Conservation (phyloP, 2,797 vertebrate genomes). For the Cossypha heuglini region DNA sequence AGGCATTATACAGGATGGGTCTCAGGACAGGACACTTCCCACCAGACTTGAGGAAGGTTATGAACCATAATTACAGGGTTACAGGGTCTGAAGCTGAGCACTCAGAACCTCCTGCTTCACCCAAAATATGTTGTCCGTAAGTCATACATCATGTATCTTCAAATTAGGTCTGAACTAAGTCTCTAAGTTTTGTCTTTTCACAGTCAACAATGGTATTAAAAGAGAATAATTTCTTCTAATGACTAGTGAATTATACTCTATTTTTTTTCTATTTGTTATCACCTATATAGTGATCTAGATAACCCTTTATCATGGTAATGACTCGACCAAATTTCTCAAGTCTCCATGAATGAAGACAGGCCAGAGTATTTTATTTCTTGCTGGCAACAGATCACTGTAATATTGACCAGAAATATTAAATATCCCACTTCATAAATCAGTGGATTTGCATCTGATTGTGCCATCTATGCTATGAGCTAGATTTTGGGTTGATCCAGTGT, state of each 20-base stretch:
- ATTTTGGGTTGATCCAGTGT: not conserved
- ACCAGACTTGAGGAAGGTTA: not conserved
- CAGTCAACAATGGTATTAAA: not conserved
- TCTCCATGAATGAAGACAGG: not conserved
- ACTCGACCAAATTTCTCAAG: not conserved
- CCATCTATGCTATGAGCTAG: not conserved
- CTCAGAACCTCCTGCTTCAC: not conserved
- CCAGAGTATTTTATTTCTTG: not conserved
- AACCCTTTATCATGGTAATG: not conserved
- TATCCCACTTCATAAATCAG: not conserved
- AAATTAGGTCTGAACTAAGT: not conserved
- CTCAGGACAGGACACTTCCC: not conserved
- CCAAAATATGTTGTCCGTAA: not conserved
- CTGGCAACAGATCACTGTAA: not conserved
- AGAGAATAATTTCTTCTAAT: not conserved
- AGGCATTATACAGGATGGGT: not conserved
- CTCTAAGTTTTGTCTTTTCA: not conserved
- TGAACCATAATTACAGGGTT: not conserved
- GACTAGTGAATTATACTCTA: not conserved
- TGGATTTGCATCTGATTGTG: not conserved
- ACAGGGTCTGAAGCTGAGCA: not conserved
- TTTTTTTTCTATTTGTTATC: not conserved
- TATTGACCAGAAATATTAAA: not conserved
- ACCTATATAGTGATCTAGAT: not conserved
- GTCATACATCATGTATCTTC: not conserved